These are phyloP conservation scores for Amphilophus citrinellus DNA, from an alignment of 2,113 vertebrate species.

Conservation along the genomic window DNA sequence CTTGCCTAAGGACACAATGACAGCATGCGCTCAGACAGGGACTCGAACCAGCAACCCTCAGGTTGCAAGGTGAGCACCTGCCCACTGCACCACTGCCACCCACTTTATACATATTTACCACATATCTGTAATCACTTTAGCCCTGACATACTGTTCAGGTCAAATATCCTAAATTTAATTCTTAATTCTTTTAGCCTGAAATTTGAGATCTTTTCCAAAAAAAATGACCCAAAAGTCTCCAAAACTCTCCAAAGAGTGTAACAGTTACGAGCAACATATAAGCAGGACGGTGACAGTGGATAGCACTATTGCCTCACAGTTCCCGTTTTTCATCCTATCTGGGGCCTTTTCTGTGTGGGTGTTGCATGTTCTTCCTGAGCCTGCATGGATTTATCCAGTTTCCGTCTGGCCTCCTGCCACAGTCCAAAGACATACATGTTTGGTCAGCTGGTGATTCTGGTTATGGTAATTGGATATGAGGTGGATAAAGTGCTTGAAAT, in stretches of 20 bases:
- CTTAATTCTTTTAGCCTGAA: too few species aligned
- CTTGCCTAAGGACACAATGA: too few species aligned
- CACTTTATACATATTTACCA: too few species aligned
- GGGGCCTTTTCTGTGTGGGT: background rate
- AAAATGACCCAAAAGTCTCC: too few species aligned
- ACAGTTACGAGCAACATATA: fast-evolving
- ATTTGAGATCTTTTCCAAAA: too few species aligned
- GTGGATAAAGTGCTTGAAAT: fast-evolving
- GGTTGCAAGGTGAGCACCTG: too few species aligned
- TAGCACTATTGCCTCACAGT: background rate
- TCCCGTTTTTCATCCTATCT: background rate
- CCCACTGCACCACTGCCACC: too few species aligned
- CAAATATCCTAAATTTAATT: background rate
- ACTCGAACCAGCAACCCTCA: too few species aligned
- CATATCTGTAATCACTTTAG: background rate
- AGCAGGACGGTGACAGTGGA: background rate
- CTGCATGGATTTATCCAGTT: background rate
- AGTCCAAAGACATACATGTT: fast-evolving
- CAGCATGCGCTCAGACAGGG: too few species aligned
- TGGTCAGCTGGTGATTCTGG: background rate
- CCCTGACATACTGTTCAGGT: background rate
- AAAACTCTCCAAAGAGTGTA: background rate
- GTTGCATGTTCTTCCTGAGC: background rate
- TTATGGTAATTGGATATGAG: background rate
- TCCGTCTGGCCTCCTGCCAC: background rate